Conservation (phyloP, 2,113 vertebrate species). For the Steatornis caripensis region DNA sequence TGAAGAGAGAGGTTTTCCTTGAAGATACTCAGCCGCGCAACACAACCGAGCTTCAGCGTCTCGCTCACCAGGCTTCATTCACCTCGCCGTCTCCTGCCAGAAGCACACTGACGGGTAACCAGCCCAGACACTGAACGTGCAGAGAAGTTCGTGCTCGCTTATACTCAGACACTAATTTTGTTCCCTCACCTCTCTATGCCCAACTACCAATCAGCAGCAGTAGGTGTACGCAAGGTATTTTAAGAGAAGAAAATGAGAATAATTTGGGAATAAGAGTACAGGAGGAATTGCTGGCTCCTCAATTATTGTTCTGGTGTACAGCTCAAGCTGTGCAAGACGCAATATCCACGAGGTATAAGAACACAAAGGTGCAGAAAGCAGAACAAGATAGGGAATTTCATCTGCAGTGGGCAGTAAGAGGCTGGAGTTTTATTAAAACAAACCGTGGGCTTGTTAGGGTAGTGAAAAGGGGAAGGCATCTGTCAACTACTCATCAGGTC, state of each 20-base stretch:
- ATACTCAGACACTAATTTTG: not conserved
- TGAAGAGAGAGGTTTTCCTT: not conserved
- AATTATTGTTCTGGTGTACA: not conserved
- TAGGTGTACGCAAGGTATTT: accelerated
- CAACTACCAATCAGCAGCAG: not conserved
- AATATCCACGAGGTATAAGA: not conserved
- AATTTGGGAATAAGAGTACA: not conserved
- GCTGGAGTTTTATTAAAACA: not conserved
- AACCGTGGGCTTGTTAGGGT: accelerated
- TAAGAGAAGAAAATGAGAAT: not conserved
- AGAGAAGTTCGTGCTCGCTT: not conserved
- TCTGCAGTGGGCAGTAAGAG: not conserved
- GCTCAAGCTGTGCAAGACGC: not conserved
- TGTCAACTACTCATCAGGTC: not conserved
- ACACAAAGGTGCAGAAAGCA: not conserved
- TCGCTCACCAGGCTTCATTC: not conserved
- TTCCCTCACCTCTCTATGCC: not conserved
- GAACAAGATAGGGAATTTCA: not conserved
- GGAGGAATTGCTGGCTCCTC: not conserved
- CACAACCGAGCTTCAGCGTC: accelerated
- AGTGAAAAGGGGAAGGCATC: not conserved
- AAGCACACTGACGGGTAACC: accelerated
- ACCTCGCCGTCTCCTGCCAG: not conserved
- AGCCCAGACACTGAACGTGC: not conserved
- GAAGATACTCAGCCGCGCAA: accelerated